These are phyloP conservation scores for Chloebia gouldiae DNA, from an alignment of 2,113 vertebrate species.

Conservation along the genomic window DNA sequence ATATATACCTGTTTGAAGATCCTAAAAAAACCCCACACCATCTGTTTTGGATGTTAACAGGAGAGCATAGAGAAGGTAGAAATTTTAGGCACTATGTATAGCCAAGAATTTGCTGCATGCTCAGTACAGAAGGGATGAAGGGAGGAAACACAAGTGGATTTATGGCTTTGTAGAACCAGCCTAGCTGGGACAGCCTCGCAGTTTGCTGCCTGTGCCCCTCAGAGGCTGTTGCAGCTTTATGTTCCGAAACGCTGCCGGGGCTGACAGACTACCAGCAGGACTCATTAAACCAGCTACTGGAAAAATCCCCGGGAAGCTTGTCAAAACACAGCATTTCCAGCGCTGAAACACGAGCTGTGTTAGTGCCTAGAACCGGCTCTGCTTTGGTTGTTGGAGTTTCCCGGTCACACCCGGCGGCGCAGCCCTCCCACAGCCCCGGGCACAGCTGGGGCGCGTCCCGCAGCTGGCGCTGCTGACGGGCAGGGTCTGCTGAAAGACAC, in stretches of 20 bases:
- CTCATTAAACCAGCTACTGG: not conserved
- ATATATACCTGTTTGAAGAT: not conserved
- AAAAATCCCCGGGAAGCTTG: not conserved
- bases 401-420: accelerated
- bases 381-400: not conserved
- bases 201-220: not conserved
- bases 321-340: not conserved
- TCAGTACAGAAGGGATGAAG: not conserved
- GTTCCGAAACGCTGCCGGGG: not conserved
- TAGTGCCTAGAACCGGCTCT: not conserved
- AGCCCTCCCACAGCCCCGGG: not conserved
- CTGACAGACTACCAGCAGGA: not conserved
- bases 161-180: not conserved
- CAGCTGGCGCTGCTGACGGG: not conserved
- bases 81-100: not conserved
- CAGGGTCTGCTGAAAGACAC: not conserved
- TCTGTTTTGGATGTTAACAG: not conserved
- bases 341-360: not conserved
- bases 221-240: not conserved
- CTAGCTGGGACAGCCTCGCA: not conserved
- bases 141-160: not conserved
- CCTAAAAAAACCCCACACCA: not conserved
- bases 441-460: not conserved
- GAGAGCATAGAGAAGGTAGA: not conserved
- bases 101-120: not conserved